phyloP scores from a whole-genome alignment of 2,797 vertebrate species.

The Mycteria americana region DNA sequence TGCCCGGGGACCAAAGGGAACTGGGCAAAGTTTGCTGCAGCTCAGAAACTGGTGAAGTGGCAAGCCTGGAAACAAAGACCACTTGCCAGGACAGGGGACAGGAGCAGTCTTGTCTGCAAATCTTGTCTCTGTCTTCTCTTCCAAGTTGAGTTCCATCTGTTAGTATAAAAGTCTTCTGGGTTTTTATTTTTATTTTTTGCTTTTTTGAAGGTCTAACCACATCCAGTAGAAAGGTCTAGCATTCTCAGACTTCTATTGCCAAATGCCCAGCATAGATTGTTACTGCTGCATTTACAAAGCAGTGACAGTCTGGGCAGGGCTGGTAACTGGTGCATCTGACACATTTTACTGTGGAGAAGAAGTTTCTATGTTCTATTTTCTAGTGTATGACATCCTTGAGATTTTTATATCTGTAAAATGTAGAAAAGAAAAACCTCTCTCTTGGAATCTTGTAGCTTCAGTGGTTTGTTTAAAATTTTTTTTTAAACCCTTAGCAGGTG shows the following conservation, averaged over 20 bases:
- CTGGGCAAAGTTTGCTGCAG: neutral
- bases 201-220: neutral
- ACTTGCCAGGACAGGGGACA: neutral
- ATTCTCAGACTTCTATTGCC: neutral
- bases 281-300: neutral
- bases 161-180: neutral
- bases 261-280: neutral
- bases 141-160: neutral
- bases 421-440: neutral
- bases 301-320: neutral
- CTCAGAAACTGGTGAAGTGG: neutral
- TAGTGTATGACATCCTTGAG: neutral
- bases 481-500: neutral
- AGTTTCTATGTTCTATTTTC: neutral
- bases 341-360: neutral
- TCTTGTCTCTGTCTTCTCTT: neutral
- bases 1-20: neutral
- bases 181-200: neutral
- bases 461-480: neutral
- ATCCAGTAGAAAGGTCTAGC: neutral
- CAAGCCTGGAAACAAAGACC: neutral
- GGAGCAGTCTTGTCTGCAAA: neutral
- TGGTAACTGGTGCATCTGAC: neutral
- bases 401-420: neutral
- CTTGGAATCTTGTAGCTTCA: neutral